Evolutionary conservation across 2,113 vertebrate genomes (phyloP).

Genomic region (Corydoras sp.): DNA sequence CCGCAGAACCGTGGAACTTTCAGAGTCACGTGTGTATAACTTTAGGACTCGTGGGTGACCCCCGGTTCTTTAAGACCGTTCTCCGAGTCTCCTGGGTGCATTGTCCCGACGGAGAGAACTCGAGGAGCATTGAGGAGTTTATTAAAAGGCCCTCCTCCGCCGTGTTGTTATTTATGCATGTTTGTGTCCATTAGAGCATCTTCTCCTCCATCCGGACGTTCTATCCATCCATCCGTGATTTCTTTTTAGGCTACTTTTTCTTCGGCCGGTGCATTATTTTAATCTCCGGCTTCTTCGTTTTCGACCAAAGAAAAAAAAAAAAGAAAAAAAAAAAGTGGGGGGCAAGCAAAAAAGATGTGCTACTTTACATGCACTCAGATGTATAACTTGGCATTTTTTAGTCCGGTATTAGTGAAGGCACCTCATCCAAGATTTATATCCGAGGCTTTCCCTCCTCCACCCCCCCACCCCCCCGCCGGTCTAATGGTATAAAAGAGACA

Average conservation of each 20-base stretch:
- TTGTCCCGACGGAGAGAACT: constrained; percentile 18
- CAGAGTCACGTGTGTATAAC: too few relatives aligned
- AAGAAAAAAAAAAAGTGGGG: not conserved
- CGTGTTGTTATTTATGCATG: constrained; percentile 84
- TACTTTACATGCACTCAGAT: constrained; percentile 85
- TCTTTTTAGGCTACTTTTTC: constrained; percentile 66
- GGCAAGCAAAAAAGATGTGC: constrained; percentile 53
- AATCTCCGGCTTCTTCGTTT: constrained; percentile 66
- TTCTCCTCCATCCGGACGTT: constrained; percentile 73
- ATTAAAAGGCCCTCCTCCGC: constrained; percentile 64
- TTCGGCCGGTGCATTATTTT: constrained; percentile 82
- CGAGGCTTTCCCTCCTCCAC: constrained; percentile 72
- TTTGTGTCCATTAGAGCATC: constrained; percentile 95
- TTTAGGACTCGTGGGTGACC: too few relatives aligned
- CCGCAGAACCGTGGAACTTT: too few relatives aligned
- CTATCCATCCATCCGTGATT: constrained; percentile 60
- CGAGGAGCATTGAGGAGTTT: constrained; percentile 36
- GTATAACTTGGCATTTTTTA: constrained; percentile 84
- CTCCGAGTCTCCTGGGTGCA: constrained; percentile 22
- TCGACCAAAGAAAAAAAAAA: constrained; percentile 2
- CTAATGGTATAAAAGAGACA: constrained; percentile 91
- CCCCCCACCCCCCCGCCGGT: constrained; percentile 70
- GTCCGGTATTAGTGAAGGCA: constrained; percentile 79
- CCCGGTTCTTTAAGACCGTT: constrained; percentile 11
- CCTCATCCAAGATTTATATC: constrained; percentile 93